Evolutionary conservation across 1,140 invertebrate species (phyloP).

Genomic region (Phocides pigmalion): DNA sequence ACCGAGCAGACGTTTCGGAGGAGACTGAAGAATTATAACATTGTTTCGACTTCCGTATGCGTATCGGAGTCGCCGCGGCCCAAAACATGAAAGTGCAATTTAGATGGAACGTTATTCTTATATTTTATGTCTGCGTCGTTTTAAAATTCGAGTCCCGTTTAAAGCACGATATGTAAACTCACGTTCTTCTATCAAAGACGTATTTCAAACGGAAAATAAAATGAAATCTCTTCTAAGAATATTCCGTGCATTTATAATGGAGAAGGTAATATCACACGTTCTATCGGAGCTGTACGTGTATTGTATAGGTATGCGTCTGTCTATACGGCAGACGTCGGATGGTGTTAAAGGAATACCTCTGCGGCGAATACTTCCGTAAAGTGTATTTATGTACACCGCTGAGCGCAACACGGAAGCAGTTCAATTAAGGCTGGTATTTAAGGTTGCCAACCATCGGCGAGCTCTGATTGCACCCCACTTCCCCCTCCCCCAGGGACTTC

Average conservation of each 20-base stretch:
- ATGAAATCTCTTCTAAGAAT: conserved; percentile 31
- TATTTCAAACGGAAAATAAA: conserved; percentile 45
- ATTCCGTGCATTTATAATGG: conserved; percentile 24
- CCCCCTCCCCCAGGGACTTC: conserved; percentile 55
- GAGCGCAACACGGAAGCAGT: conserved; percentile 67
- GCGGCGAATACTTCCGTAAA: conserved; percentile 65
- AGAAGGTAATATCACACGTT: conserved; percentile 16
- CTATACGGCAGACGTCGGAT: conserved; percentile 48
- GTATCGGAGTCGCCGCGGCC: conserved; percentile 42
- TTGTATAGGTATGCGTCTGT: conserved; percentile 25
- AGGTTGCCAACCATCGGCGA: conserved; percentile 72
- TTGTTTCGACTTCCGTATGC: conserved; percentile 52
- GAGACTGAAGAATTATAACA: conserved; percentile 49
- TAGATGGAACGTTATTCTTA: conserved; percentile 36
- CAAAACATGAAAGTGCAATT: conserved; percentile 54
- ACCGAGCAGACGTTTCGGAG: conserved; percentile 38
- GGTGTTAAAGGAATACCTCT: conserved; percentile 63
- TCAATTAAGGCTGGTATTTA: conserved; percentile 82
- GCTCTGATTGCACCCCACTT: conserved; percentile 70
- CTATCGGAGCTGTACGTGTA: conserved; percentile 10
- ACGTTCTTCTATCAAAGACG: conserved; percentile 47
- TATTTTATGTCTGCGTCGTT: conserved; percentile 32
- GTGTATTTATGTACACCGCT: conserved; percentile 69
- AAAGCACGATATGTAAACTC: conserved; percentile 47
- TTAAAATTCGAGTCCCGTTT: conserved; percentile 39